Evolutionary conservation across 1,140 invertebrate species (phyloP).

Genomic region (Drosophila rhopaloa): DNA sequence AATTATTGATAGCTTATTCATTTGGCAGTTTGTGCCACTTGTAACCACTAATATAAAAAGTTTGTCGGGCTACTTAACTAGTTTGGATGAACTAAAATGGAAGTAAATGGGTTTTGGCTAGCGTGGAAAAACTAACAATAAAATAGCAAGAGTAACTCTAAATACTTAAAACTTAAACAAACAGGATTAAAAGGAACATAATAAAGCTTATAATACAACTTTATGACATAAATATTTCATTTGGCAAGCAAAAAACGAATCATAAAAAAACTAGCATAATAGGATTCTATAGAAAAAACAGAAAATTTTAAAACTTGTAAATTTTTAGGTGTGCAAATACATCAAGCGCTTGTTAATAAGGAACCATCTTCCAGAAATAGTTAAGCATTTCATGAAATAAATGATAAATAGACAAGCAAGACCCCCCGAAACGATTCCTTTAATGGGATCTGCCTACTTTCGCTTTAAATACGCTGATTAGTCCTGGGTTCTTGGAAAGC

Average conservation of each 20-base stretch:
- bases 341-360: not conserved
- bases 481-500: slow-evolving; percentile 54
- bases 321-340: too few species aligned
- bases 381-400: not conserved
- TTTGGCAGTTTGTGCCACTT: not conserved
- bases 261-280: not conserved
- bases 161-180: too few species aligned
- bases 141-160: too few species aligned
- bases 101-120: too few species aligned
- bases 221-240: too few species aligned
- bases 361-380: too few species aligned
- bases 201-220: too few species aligned
- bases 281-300: too few species aligned
- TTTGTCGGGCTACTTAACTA: not conserved
- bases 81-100: not conserved
- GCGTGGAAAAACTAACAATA: too few species aligned
- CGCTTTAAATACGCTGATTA: slow-evolving; percentile 57
- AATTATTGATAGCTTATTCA: slow-evolving; percentile 1
- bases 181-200: too few species aligned
- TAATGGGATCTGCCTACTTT: slow-evolving; percentile 22
- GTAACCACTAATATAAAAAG: not conserved
- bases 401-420: slow-evolving; percentile 23
- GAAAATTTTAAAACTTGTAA: too few species aligned
- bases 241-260: too few species aligned
- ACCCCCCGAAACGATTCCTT: slow-evolving; percentile 7